Evolutionary conservation across 2,888 invertebrate species (phyloP), one percentile per base, ranked within the genome.

Genomic region (Apodemia hepburni): DNA sequence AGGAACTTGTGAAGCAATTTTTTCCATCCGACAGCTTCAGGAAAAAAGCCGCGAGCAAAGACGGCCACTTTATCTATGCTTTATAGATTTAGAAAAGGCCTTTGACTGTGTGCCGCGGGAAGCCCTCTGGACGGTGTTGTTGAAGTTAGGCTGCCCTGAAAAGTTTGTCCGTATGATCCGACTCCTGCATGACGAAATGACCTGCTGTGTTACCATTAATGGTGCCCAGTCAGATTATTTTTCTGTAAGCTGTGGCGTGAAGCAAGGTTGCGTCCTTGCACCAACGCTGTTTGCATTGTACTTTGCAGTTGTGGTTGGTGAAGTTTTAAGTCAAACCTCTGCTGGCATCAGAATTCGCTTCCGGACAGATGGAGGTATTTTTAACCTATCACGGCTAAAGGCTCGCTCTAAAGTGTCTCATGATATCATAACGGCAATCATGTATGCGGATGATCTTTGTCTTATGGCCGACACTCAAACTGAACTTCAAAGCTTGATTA

Each of bases 131-230:
- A 42, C 61, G 11, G 35, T 61, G 3, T 61, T 67, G 2, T n/a
- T 11, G 11, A 67, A 64, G 45, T 11, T 66, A 9, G 66, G 65
- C 12, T 68, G 67, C 42, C 54, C 67, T 17, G 63, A 65, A 7
- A 67, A 67, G 49, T 66, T 68, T 64, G 57, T 64, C 1, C 45
- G 61, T 38, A 15, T 66, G 6, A 7, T 61, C 1, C 27, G 61
- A 17, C 61, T 66, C 8, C 61, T 63, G 22, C 66, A 66, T n/a
- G 64, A 64, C 35, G 58, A 57, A 6, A 66, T 62, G 66, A 15
- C 4, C 2, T 66, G 61, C 18, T 65, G 65, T 54, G 61, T 63
- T 6, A 12, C 38, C 6, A 33, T 22, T 1, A 15, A 65, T 35
- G 58, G 59, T 2, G 63, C 61, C 12, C 29, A 61, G 17, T 57